Conservation (phyloP, 2,797 vertebrate species). For the Hoplostethus atlanticus region DNA sequence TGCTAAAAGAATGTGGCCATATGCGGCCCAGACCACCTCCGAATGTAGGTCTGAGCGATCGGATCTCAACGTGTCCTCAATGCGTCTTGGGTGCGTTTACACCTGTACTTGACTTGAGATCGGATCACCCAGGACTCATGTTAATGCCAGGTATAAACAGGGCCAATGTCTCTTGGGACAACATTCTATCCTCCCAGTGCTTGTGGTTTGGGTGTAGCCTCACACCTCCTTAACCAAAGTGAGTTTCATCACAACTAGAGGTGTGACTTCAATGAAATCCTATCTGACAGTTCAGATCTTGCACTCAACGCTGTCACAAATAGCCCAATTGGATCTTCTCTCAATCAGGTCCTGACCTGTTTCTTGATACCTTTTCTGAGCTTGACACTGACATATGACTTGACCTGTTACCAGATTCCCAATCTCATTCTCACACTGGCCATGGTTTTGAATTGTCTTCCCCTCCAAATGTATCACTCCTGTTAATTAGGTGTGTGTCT, state of each 20-base stretch:
- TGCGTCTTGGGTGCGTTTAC: too few relatives aligned
- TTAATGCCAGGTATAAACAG: too few relatives aligned
- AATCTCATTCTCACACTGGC: conserved; percentile 18
- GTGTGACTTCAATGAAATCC: conserved; percentile 48
- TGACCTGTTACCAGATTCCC: conserved; percentile 45
- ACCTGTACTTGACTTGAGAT: too few relatives aligned
- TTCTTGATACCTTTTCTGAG: conserved; percentile 48
- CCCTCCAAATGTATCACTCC: conserved; percentile 39
- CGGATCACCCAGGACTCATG: too few relatives aligned
- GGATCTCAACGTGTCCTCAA: too few relatives aligned
- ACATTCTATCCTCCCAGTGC: conserved; percentile 27
- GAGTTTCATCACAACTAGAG: conserved; percentile 42
- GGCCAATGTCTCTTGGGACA: conserved; percentile 20
- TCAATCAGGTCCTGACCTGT: conserved; percentile 39
- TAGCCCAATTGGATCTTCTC: conserved; percentile 21
- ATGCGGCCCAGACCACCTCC: too few relatives aligned
- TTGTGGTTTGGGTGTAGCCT: conserved; percentile 74
- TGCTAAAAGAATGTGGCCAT: too few relatives aligned
- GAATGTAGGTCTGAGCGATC: too few relatives aligned
- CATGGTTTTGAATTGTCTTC: conserved; percentile 13
- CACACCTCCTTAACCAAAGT: conserved; percentile 59
- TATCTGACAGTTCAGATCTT: conserved; percentile 29
- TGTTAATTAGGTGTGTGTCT: conserved; percentile 37
- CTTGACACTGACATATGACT: conserved; percentile 23
- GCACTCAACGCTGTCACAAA: conserved; percentile 13